Percentiles rank a stretch among this genome's conserved stretches.
These are phyloP conservation scores for Ptychadena robeensis DNA, from an alignment of 2,797 vertebrate species.

Conservation along the genomic window DNA sequence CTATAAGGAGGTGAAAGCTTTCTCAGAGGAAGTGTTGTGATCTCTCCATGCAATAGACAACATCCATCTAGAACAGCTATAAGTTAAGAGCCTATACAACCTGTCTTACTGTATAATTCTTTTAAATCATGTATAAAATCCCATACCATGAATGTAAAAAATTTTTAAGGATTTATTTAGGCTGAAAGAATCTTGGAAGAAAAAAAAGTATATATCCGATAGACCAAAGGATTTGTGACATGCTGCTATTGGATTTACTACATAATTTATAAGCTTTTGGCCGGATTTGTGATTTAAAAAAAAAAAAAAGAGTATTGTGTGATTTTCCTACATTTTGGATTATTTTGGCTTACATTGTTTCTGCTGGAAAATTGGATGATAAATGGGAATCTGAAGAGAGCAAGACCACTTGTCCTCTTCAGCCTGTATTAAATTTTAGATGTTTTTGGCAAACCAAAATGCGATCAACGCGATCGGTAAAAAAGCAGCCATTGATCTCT, in stretches of 20 bases:
- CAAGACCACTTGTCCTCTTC: slow-evolving; percentile 33
- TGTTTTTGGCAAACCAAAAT: slow-evolving; percentile 29
- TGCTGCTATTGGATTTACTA: slow-evolving; percentile 43
- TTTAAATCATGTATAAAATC: neutral
- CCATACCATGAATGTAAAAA: neutral
- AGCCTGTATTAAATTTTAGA: slow-evolving; percentile 39
- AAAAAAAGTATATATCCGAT: slow-evolving; percentile 18
- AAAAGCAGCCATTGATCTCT: slow-evolving; percentile 46
- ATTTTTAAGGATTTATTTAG: neutral
- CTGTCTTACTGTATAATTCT: too few relatives aligned
- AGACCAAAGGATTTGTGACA: slow-evolving; percentile 30
- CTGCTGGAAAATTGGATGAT: slow-evolving; percentile 49
- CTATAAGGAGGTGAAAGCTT: too few relatives aligned
- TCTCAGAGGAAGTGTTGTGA: too few relatives aligned
- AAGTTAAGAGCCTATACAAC: too few relatives aligned
- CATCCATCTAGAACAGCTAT: neutral
- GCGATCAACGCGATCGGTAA: slow-evolving; percentile 27
- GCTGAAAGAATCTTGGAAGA: neutral
- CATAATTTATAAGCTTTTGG: slow-evolving; percentile 25
- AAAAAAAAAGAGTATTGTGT: slow-evolving; percentile 6
- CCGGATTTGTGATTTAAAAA: slow-evolving; percentile 17
- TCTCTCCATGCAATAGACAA: too few relatives aligned
- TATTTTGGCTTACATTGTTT: slow-evolving; percentile 34
- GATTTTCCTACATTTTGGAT: slow-evolving; percentile 20
- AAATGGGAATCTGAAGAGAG: slow-evolving; percentile 15